phyloP scores from a whole-genome alignment of 2,888 invertebrate species.

The Elysia crispata region DNA sequence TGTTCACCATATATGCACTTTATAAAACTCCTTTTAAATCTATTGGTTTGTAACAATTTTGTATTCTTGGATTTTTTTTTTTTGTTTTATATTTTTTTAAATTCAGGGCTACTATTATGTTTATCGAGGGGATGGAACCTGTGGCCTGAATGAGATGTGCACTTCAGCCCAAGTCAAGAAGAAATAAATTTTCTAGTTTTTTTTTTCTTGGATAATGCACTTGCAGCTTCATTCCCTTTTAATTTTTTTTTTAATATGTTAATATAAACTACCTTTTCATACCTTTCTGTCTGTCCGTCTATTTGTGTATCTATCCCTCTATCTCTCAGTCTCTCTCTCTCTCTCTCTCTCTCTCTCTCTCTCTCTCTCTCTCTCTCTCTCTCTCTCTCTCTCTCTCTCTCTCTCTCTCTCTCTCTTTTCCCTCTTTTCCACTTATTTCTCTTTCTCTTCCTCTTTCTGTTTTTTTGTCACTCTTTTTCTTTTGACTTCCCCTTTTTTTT shows the following conservation, averaged over 20 bases:
- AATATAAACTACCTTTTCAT: not conserved
- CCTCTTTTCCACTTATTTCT: not conserved
- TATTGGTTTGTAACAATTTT: not conserved
- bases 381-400: conserved; percentile 1
- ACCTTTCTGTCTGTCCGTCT: not conserved
- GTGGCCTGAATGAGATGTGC: conserved; percentile 94
- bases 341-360: not conserved
- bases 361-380: conserved; percentile 11
- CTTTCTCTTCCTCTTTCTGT: conserved; percentile 16
- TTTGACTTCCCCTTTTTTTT: conserved; percentile 32
- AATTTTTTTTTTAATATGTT: not conserved
- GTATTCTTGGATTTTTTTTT: not conserved
- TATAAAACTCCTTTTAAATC: not conserved
- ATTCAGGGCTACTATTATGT: conserved; percentile 92
- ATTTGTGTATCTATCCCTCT: not conserved
- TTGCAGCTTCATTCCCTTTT: not conserved
- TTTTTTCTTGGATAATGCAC: no score
- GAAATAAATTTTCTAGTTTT: no score
- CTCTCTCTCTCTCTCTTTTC: conserved; percentile 13
- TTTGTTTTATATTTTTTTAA: conserved; percentile 19
- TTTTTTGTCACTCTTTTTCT: conserved; percentile 28
- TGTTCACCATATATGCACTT: not conserved
- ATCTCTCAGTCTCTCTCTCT: not conserved
- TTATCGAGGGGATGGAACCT: conserved; percentile 95
- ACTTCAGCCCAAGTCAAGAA: conserved; percentile 83